These are phyloP conservation scores for Ianthella basta DNA, from an alignment of 37 sponge, comb jelly and placozoan species.

Conservation along the genomic window DNA sequence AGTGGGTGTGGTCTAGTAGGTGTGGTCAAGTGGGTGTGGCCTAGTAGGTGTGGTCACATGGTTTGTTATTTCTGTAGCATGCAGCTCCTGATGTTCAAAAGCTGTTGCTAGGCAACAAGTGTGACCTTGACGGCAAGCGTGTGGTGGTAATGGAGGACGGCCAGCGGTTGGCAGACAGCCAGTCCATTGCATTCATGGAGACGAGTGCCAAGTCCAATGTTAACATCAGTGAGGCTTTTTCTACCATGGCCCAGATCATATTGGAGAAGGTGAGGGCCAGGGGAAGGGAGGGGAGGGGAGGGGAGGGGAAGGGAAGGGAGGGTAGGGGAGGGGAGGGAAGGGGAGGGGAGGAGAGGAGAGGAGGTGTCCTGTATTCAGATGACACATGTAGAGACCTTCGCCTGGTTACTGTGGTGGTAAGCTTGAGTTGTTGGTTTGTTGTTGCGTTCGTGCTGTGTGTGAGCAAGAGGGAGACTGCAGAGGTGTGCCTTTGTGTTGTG, in stretches of 20 bases:
- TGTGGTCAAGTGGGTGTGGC: too few species aligned
- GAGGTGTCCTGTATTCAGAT: background rate
- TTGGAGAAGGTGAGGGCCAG: conserved; percentile 56
- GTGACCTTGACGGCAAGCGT: conserved; percentile 84
- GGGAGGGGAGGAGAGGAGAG: background rate
- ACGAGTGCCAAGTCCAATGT: conserved; percentile 88
- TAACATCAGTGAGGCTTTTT: conserved; percentile 86
- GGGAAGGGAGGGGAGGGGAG: background rate
- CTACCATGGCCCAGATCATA: conserved; percentile 54
- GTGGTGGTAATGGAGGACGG: conserved; percentile 78
- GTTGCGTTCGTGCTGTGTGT: background rate
- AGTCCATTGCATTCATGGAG: conserved; percentile 81
- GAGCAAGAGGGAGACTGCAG: background rate
- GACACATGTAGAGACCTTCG: too few species aligned
- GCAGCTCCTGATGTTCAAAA: conserved; percentile 94
- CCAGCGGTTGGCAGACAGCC: conserved; percentile 68
- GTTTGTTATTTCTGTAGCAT: conserved; percentile 63
- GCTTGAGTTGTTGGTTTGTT: background rate
- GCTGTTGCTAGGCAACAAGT: conserved; percentile 93
- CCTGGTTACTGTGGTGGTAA: too few species aligned
- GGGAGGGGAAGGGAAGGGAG: background rate
- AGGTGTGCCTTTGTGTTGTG: background rate
- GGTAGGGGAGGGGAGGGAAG: background rate
- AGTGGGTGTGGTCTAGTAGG: too few species aligned
- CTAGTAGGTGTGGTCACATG: too few species aligned